A percentile compares a stretch with the other conserved stretches of the same genome.
These are phyloP conservation scores for Trachurus trachurus DNA, from an alignment of 2,797 vertebrate genomes.

Conservation along the genomic window DNA sequence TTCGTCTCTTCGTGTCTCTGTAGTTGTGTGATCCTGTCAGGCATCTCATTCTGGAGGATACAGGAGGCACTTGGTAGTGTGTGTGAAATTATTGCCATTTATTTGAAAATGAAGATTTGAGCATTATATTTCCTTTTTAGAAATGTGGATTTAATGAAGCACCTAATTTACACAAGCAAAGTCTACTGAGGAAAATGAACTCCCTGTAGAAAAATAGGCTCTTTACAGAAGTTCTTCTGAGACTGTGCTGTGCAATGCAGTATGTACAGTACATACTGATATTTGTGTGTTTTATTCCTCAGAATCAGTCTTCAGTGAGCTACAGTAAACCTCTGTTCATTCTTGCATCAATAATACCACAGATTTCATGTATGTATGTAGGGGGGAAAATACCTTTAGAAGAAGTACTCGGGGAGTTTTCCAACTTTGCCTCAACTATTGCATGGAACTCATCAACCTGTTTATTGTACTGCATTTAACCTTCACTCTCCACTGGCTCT, in stretches of 20 bases:
- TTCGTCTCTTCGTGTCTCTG: constrained; percentile 10
- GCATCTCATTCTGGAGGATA: not conserved
- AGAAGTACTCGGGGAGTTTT: not conserved
- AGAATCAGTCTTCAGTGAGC: not conserved
- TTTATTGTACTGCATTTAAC: not conserved
- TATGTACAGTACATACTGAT: not conserved
- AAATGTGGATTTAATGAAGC: constrained; percentile 19
- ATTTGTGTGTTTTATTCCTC: not conserved
- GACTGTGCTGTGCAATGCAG: not conserved
- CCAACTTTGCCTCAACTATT: constrained; percentile 2
- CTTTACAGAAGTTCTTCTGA: not conserved
- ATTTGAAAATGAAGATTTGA: constrained; percentile 24
- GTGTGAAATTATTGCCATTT: constrained; percentile 22
- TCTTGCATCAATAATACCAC: not conserved
- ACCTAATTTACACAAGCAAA: constrained; percentile 9
- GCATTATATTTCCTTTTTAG: constrained; percentile 4
- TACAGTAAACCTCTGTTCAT: not conserved
- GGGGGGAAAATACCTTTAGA: not conserved
- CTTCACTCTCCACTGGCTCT: not conserved
- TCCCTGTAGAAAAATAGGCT: not conserved
- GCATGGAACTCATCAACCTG: not conserved
- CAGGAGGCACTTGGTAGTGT: not conserved
- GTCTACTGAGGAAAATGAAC: constrained; percentile 9
- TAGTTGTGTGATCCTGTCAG: constrained; percentile 13
- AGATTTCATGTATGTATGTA: not conserved